Evolutionary conservation across 2,113 vertebrate species (phyloP).

Genomic region (Emydocephalus ijimae): DNA sequence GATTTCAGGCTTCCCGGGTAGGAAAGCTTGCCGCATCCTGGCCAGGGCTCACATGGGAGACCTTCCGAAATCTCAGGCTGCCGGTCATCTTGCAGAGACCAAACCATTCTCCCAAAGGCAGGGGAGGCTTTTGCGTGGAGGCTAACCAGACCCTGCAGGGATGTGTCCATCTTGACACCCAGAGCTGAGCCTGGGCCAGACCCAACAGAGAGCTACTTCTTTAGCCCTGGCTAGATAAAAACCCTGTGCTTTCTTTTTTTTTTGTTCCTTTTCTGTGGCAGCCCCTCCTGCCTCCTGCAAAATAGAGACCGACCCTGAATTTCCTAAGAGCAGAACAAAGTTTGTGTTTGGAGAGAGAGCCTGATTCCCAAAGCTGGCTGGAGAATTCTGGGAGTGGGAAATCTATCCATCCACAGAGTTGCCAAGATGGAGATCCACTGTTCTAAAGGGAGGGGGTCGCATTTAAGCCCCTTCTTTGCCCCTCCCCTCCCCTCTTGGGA

Average conservation of each 20-base stretch:
- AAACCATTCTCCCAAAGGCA: background rate
- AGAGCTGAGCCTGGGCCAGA: background rate
- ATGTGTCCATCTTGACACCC: background rate
- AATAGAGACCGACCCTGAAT: background rate
- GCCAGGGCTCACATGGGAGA: background rate
- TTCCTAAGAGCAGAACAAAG: background rate
- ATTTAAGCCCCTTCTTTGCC: background rate
- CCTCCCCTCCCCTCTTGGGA: background rate
- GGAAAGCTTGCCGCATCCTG: background rate
- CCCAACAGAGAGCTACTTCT: background rate
- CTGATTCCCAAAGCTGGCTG: background rate
- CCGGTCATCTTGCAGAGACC: background rate
- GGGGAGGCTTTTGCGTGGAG: background rate
- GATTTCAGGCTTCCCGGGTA: background rate
- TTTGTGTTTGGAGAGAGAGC: background rate
- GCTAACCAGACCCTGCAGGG: background rate
- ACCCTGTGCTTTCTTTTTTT: background rate
- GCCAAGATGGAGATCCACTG: background rate
- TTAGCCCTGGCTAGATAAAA: background rate
- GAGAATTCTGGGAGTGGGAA: background rate
- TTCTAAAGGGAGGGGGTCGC: background rate
- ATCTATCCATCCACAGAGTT: background rate
- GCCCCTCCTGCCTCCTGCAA: background rate
- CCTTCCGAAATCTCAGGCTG: background rate
- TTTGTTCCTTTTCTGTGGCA: background rate